Percentiles rank a stretch among this genome's conserved stretches.
Evolutionary conservation across 1,140 invertebrate genomes (phyloP).

Genomic region (Laupala kohalensis): DNA sequence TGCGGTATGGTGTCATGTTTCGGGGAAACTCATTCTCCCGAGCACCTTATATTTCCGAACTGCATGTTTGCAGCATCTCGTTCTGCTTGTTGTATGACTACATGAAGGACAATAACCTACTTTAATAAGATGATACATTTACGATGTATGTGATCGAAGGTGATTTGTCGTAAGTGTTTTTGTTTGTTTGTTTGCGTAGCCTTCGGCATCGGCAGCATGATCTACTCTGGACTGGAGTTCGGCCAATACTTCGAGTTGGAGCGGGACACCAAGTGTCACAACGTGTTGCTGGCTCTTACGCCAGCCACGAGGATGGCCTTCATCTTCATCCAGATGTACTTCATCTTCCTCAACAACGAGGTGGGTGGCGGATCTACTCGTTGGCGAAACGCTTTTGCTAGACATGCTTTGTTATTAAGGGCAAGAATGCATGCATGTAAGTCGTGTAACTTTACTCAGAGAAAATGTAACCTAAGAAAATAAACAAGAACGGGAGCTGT

Average conservation of each 20-base stretch:
- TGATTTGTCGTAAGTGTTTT: no score
- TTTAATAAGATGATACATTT: no score
- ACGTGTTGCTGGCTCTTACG: slow-evolving; percentile 70
- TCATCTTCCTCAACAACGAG: slow-evolving; percentile 89
- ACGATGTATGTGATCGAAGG: no score
- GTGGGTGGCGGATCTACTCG: slow-evolving; percentile 29
- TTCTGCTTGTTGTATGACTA: no score
- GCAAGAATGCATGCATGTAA: not conserved
- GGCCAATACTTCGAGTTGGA: slow-evolving; percentile 86
- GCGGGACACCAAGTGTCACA: slow-evolving; percentile 70
- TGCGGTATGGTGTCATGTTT: no score
- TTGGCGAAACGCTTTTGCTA: not conserved
- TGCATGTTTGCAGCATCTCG: no score
- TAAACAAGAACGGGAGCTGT: not conserved
- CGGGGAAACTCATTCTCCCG: no score
- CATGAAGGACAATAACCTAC: no score
- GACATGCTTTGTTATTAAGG: not conserved
- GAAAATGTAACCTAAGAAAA: no score
- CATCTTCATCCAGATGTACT: slow-evolving; percentile 92
- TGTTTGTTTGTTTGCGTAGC: slow-evolving; percentile 37
- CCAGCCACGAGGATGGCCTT: slow-evolving; percentile 81
- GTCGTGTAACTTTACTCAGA: not conserved
- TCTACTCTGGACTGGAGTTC: slow-evolving; percentile 87
- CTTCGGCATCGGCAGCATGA: slow-evolving; percentile 89
- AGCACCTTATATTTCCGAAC: no score